Percentiles rank a stretch among this genome's conserved stretches.
Evolutionary conservation across 2,113 vertebrate genomes (phyloP).

Genomic region (Lipophrys pholis): DNA sequence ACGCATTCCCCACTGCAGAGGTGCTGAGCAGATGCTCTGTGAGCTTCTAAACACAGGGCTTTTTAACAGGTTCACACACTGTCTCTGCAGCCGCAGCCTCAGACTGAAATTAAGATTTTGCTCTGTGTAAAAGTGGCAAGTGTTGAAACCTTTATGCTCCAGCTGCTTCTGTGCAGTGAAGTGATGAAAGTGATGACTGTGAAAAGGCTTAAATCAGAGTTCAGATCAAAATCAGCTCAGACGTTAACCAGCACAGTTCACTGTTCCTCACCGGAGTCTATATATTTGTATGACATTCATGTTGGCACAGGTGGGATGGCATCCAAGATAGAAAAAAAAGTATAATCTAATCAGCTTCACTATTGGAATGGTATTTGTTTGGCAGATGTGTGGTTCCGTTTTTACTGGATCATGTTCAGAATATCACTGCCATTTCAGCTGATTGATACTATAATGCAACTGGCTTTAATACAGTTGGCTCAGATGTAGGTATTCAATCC

Average conservation of each 20-base stretch:
- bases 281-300: constrained; percentile 26
- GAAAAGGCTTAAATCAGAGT: constrained; percentile 41
- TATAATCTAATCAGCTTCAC: constrained; percentile 43
- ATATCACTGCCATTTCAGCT: constrained; percentile 45
- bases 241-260: constrained; percentile 38
- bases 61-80: constrained; percentile 61
- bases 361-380: constrained; percentile 56
- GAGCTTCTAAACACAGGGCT: constrained; percentile 48
- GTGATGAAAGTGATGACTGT: constrained; percentile 35
- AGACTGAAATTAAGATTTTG: constrained; percentile 45
- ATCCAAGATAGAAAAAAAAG: constrained; percentile 29
- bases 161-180: constrained; percentile 31
- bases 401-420: constrained; percentile 32
- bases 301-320: constrained; percentile 21
- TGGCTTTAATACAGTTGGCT: constrained; percentile 40
- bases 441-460: constrained; percentile 60
- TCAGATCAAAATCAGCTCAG: constrained; percentile 30
- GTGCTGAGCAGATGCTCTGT: constrained; percentile 63
- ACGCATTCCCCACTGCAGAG: constrained; percentile 44
- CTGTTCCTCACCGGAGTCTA: constrained; percentile 24
- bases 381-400: constrained; percentile 37
- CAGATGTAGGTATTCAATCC: constrained; percentile 39
- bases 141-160: constrained; percentile 49
- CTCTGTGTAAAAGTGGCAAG: constrained; percentile 30
- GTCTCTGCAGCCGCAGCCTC: constrained; percentile 24